phyloP scores from a whole-genome alignment of 1,140 invertebrate genomes.

The Drosophila equinoxialis region DNA sequence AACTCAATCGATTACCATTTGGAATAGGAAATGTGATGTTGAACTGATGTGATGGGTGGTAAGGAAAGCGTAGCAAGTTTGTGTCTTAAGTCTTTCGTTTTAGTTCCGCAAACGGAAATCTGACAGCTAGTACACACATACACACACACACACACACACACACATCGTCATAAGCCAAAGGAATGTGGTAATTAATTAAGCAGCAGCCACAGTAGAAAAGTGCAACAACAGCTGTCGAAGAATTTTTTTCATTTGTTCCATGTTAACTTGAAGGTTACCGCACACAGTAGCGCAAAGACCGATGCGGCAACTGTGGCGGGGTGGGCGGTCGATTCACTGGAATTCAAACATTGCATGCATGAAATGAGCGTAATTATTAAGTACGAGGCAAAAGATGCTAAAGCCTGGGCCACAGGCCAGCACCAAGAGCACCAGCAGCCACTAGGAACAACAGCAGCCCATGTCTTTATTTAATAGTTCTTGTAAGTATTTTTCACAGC shows the following conservation, averaged over 20 bases:
- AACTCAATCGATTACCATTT: constrained; percentile 75
- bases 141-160: constrained; percentile 3
- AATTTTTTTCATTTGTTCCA: constrained; percentile 78
- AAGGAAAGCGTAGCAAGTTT: constrained; percentile 55
- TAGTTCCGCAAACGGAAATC: constrained; percentile 50
- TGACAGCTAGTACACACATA: constrained; percentile 26
- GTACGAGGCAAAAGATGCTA: constrained; percentile 62
- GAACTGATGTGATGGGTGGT: not conserved
- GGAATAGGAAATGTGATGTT: constrained; percentile 61
- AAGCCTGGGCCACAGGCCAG: constrained; percentile 44
- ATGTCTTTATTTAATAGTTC: constrained; percentile 80
- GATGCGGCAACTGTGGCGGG: constrained; percentile 36
- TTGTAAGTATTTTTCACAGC: constrained; percentile 80
- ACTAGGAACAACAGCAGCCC: constrained; percentile 19
- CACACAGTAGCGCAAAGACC: constrained; percentile 36
- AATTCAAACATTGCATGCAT: constrained; percentile 80
- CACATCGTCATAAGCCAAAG: constrained; percentile 25
- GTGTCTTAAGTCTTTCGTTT: constrained; percentile 77
- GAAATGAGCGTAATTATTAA: constrained; percentile 81
- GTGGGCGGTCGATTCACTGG: constrained; percentile 67
- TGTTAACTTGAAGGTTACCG: constrained; percentile 69
- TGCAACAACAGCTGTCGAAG: constrained; percentile 67
- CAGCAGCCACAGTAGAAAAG: constrained; percentile 54
- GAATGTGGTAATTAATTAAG: constrained; percentile 80
- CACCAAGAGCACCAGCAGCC: not conserved